Evolutionary conservation across 2,797 vertebrate genomes (phyloP).

Genomic region (Hyperoplus lanceolatus): DNA sequence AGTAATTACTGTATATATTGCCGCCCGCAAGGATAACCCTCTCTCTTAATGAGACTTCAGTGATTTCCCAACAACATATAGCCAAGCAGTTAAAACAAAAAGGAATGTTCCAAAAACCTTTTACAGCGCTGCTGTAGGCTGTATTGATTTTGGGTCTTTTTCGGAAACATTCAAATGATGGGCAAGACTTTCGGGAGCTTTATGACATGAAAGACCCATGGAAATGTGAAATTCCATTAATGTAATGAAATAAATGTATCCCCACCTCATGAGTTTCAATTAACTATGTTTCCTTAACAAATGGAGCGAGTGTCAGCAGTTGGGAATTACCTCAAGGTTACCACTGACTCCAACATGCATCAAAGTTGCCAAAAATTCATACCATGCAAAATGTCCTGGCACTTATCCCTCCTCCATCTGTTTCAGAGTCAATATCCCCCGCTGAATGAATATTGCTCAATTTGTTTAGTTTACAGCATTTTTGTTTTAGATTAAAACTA

Average conservation of each 20-base stretch:
- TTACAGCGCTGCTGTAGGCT: constrained; percentile 9
- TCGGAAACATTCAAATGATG: constrained; percentile 54
- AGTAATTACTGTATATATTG: constrained; percentile 42
- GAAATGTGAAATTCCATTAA: constrained; percentile 38
- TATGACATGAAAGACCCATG: constrained; percentile 47
- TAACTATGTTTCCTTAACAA: constrained; percentile 27
- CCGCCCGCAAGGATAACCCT: constrained; percentile 29
- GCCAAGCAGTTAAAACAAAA: constrained; percentile 15
- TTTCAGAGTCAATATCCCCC: not conserved
- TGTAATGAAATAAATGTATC: constrained; percentile 30
- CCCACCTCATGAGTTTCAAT: constrained; percentile 23
- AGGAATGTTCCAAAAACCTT: constrained; percentile 19
- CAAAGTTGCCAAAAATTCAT: constrained; percentile 10
- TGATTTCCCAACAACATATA: constrained; percentile 21
- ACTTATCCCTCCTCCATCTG: constrained; percentile 7
- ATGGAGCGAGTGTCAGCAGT: not conserved
- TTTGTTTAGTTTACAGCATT: not conserved
- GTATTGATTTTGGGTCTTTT: constrained; percentile 63
- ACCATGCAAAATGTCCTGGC: constrained; percentile 14
- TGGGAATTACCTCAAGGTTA: not conserved
- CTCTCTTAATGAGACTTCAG: constrained; percentile 43
- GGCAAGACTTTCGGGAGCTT: constrained; percentile 40
- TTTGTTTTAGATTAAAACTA: not conserved
- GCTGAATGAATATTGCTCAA: constrained; percentile 3
- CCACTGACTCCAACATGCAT: not conserved